Base-by-base conservation (phyloP, 2,113 vertebrate genomes). In the Callorhinus ursinus region DNA sequence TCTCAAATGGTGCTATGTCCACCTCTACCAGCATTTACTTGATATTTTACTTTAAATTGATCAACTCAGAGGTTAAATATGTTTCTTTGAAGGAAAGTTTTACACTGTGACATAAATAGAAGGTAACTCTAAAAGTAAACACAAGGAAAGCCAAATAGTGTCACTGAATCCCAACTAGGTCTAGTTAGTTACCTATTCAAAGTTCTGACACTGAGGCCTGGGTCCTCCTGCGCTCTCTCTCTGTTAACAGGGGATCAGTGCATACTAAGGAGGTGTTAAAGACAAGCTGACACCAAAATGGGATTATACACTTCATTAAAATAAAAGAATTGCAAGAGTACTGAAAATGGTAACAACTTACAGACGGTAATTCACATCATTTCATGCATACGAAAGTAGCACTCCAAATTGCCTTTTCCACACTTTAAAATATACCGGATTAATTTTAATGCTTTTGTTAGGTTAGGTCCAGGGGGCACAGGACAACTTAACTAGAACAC, bases 1-100 rank as follows among this genome's bases (percentile, higher is more conserved):
- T 80, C 8, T 8, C 36, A 16, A 63, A 26, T 49, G 14, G 24
- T 5, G 6, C 42, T 42, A 13, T 28, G 53, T 26, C 71, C 39
- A 69, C 33, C 26, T 65, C 5, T 42, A 33, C 26, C 53, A 51
- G 24, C 26, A 8, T 59, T 49, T 79, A 61, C 33, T 88, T 28
- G 7, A 51, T 74, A 31, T 7, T 84, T 51, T 81, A 24, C 24
- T 88, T 88, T 61, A 71, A 76, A 22, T n/a, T 46, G 46, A 84
- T 82, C 55, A 65, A 81, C 24, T 42, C 46, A 55, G 42, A 91
- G 57, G 59, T 80, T 59, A 72, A 69, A 84, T 42, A 28, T 14
- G n/a, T 33, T 76, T 93, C n/a, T 53, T 93, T 88, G 51, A 93
- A 67, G 51, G 57, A 31, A 92, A 57, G 51, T 74, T 85, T 89